Base-by-base conservation (phyloP, 2,888 invertebrate genomes). In the Eilema caniola region DNA sequence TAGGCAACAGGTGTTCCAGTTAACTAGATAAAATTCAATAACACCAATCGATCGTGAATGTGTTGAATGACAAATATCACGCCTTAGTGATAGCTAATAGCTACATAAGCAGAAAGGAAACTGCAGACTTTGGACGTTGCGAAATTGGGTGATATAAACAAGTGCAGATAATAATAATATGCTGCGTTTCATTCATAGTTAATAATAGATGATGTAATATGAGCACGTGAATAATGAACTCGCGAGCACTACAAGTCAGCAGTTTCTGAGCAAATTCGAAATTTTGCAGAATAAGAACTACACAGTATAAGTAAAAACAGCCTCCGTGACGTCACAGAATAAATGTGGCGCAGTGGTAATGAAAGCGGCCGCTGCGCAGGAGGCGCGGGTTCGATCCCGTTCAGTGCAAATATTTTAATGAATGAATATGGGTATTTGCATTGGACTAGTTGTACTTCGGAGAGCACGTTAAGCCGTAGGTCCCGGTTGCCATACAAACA, bases 71-170 rank as follows among this genome's bases (percentile, higher is more conserved):
- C 5, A 47, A 47, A 47, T 20, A 20, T 47, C 20, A 47, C 47
- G 47, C 47, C 47, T 41, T 5, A 53, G 20, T 53, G n/a, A 53
- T n/a, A 41, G 41, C 41, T 41, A n/a, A 53, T n/a, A 41, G 41
- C 41, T 41, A n/a, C 53, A 33, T 33, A 33, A 23, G 33, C 23
- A 37, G 23, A 37, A 37, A 59, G 23, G 23, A 33, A 62, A 33
- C 41, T 62, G 37, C 62, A 37, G 62, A 62, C 62, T 41, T 62
- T 25, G 25, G 25, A 62, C 41, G 10, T 62, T 41, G 25, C 25
- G 62, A 62, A 62, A 62, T 62, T 24, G 5, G 37, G 16, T 20
- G 24, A 10, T 8, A 37, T 20, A 25, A 62, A 25, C 41, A 41
- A 62, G 62, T 62, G 20, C 16, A 28, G 28, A 28, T 28, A 28